Evolutionary conservation across 2,797 vertebrate species (phyloP).

Genomic region (Enteromius unitaeniatus): DNA sequence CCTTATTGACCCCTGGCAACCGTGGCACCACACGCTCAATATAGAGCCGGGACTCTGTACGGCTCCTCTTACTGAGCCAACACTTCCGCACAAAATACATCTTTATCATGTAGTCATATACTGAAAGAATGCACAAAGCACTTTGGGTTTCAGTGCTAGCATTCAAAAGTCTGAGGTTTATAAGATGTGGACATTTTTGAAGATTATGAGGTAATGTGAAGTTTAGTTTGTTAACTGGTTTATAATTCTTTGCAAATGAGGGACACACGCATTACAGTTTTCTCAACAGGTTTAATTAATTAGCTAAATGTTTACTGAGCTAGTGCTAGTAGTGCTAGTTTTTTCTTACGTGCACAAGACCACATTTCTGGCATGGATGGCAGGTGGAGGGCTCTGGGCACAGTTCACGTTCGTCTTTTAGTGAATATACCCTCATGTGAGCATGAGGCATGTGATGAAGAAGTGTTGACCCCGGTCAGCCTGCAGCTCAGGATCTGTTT

Average conservation of each 20-base stretch:
- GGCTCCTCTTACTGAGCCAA: not conserved
- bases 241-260: not conserved
- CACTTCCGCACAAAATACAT: not conserved
- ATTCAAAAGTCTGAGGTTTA: not conserved
- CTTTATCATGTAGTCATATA: not conserved
- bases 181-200: not conserved
- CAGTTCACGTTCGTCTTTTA: not conserved
- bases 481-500: conserved; percentile 29
- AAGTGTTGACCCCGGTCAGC: not conserved
- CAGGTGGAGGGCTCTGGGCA: not conserved
- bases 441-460: conserved; percentile 15
- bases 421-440: not conserved
- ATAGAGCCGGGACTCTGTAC: conserved; percentile 6
- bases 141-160: not conserved
- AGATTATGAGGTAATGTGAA: not conserved
- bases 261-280: not conserved
- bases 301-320: not conserved
- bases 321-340: not conserved
- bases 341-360: not conserved
- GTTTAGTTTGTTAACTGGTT: not conserved
- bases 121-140: not conserved
- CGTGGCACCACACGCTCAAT: conserved; percentile 29
- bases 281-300: not conserved
- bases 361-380: not conserved
- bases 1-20: conserved; percentile 40